Evolutionary conservation across 23 tunicate genomes (phyloP).

Genomic region (Botrylloides violaceus): DNA sequence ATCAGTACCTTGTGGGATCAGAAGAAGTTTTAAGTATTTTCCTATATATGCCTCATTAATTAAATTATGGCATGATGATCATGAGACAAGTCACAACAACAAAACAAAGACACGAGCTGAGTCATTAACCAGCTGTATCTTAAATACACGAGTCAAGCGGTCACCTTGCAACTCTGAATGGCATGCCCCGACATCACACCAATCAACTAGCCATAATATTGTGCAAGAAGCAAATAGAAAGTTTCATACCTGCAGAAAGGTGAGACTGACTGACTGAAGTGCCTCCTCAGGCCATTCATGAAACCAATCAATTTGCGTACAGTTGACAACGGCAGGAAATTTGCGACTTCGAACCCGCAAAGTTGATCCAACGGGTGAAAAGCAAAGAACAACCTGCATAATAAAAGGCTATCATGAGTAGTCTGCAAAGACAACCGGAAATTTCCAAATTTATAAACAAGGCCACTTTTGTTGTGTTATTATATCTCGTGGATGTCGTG

Average conservation of each 20-base stretch:
- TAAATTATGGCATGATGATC: too few relatives aligned
- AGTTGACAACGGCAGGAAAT: conserved; percentile 99
- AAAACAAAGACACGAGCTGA: too few relatives aligned
- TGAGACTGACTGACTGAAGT: conserved; percentile 84
- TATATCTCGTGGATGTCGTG: not conserved
- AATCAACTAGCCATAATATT: not conserved
- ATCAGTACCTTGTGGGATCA: too few relatives aligned
- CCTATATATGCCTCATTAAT: too few relatives aligned
- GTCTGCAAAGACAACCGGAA: not conserved
- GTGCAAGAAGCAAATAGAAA: too few relatives aligned
- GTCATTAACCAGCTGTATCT: too few relatives aligned
- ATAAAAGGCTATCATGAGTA: not conserved
- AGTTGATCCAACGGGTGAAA: conserved; percentile 97
- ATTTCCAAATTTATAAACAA: not conserved
- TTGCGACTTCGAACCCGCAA: conserved; percentile 92
- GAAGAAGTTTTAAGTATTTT: too few relatives aligned
- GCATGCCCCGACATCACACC: not conserved
- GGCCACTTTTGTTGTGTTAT: not conserved
- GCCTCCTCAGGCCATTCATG: conserved; percentile 99
- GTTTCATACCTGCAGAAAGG: conserved; percentile 74
- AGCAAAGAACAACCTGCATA: conserved; percentile 91
- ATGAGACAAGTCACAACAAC: too few relatives aligned
- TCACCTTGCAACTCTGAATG: too few relatives aligned
- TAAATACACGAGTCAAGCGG: too few relatives aligned
- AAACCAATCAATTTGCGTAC: conserved; percentile 99